A percentile compares a stretch with the other conserved stretches of the same genome.
phyloP scores from a whole-genome alignment of 2,797 vertebrate species.

The Coilia nasus region DNA sequence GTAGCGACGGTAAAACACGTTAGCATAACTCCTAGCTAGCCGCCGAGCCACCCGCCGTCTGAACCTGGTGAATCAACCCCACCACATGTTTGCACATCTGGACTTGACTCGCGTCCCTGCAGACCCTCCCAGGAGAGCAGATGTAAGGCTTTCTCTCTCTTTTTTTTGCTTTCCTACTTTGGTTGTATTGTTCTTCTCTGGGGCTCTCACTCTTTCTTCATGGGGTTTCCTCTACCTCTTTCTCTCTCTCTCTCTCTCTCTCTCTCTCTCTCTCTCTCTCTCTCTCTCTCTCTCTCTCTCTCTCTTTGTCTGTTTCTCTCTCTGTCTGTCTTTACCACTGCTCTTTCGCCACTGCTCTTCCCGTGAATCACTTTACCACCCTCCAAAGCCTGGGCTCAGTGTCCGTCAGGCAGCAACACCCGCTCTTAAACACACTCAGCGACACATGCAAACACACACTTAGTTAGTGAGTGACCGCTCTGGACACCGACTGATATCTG shows the following conservation, averaged over 20 bases:
- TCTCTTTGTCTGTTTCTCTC: too few species aligned
- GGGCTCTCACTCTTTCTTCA: not conserved
- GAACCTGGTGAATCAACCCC: constrained; percentile 10
- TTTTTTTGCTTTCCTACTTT: not conserved
- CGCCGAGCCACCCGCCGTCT: not conserved
- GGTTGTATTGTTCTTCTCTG: not conserved
- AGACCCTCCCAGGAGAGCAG: not conserved
- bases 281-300: not conserved
- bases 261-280: not conserved
- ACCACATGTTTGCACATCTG: constrained; percentile 26
- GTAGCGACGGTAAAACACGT: constrained; percentile 15
- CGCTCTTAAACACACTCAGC: constrained; percentile 21
- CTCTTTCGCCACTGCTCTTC: not conserved
- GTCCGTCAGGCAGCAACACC: not conserved
- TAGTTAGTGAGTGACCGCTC: not conserved
- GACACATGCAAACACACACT: constrained; percentile 19
- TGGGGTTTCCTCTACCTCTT: not conserved
- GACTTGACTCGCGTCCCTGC: not conserved
- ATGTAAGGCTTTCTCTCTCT: constrained; percentile 7
- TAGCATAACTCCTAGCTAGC: constrained; percentile 23
- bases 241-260: not conserved
- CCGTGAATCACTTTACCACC: not conserved
- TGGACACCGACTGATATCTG: constrained; percentile 22
- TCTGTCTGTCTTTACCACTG: not conserved
- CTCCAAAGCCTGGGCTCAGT: not conserved